These are phyloP conservation scores for Daubentonia madagascariensis DNA, from an alignment of 2,113 vertebrate genomes.

Conservation along the genomic window DNA sequence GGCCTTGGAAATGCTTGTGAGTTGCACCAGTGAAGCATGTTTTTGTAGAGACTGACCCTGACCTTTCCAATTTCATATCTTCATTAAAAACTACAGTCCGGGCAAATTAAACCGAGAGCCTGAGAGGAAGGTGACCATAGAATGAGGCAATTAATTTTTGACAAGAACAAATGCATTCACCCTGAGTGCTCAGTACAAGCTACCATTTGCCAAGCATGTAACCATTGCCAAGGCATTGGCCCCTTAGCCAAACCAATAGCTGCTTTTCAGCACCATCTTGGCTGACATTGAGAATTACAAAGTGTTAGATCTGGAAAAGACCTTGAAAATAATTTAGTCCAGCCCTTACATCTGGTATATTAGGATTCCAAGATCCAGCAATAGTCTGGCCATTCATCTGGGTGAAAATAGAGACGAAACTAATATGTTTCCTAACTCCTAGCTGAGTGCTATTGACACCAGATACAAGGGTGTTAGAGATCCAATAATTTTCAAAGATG, in stretches of 20 bases:
- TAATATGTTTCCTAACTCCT: neutral
- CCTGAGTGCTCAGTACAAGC: neutral
- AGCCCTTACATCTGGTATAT: neutral
- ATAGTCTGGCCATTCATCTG: neutral
- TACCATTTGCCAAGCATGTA: neutral
- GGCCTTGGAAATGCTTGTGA: neutral
- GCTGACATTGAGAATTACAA: neutral
- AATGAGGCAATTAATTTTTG: constrained; percentile 5
- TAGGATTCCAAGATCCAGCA: neutral
- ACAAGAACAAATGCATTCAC: neutral
- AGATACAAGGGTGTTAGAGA: neutral
- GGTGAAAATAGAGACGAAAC: neutral
- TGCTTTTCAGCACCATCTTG: neutral
- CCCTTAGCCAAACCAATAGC: neutral
- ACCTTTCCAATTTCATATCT: neutral
- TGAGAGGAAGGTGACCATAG: neutral
- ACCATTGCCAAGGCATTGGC: neutral
- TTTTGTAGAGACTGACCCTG: neutral
- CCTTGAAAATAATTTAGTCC: neutral
- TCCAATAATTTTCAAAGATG: neutral
- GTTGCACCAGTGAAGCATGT: neutral
- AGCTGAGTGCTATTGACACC: neutral
- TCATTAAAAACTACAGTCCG: neutral
- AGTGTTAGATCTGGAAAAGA: neutral
- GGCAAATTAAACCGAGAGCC: neutral